These are phyloP conservation scores for Diplodus sargus DNA, from an alignment of 2,797 vertebrate genomes.

Conservation along the genomic window DNA sequence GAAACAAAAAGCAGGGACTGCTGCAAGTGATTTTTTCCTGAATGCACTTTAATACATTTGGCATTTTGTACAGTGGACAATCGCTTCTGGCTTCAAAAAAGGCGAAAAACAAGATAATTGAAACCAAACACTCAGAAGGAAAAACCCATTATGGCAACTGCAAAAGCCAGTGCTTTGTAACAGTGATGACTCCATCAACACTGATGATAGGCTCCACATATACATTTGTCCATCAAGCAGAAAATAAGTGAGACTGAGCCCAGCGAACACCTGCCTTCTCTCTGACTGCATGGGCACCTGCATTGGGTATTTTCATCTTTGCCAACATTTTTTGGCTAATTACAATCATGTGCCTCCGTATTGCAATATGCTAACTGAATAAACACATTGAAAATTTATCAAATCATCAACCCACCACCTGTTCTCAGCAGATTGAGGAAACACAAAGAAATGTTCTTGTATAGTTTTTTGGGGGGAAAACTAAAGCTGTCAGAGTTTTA, in stretches of 20 bases:
- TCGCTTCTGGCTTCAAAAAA: not conserved
- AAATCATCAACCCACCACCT: conserved; percentile 18
- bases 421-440: not conserved
- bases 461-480: not conserved
- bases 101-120: not conserved
- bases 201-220: not conserved
- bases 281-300: conserved; percentile 10
- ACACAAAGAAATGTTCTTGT: not conserved
- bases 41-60: conserved; percentile 4
- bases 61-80: not conserved
- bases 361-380: conserved; percentile 7
- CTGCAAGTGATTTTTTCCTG: conserved; percentile 6
- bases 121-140: conserved; percentile 6
- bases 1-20: not conserved
- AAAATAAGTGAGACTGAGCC: conserved; percentile 3
- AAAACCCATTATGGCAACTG: not conserved
- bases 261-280: conserved; percentile 1
- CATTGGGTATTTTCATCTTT: conserved; percentile 1
- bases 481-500: not conserved
- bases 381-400: not conserved
- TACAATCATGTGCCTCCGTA: conserved; percentile 25
- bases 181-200: not conserved
- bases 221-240: not conserved
- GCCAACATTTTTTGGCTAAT: conserved; percentile 10
- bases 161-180: not conserved